A percentile compares a stretch with the other conserved stretches of the same genome.
Evolutionary conservation across 2,797 vertebrate genomes (phyloP).

Genomic region (Eulemur albifrons): DNA sequence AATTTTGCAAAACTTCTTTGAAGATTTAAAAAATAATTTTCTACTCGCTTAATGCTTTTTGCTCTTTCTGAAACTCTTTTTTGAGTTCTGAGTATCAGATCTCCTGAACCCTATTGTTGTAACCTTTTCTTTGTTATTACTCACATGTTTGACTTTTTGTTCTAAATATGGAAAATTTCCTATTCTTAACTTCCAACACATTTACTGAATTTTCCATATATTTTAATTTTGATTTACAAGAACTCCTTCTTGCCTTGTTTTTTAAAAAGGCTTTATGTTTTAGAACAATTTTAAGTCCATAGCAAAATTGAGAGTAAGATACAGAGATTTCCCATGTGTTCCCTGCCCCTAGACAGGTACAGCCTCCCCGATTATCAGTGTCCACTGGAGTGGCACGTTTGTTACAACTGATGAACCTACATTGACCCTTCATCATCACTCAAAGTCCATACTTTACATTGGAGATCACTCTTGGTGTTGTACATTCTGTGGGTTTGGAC

Average conservation of each 20-base stretch:
- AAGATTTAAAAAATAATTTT: not conserved
- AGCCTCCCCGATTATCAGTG: not conserved
- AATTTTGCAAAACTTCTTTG: not conserved
- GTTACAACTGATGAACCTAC: not conserved
- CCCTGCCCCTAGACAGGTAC: not conserved
- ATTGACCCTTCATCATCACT: too few species aligned
- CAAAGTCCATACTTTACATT: not conserved
- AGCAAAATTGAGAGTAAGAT: not conserved
- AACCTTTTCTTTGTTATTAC: not conserved
- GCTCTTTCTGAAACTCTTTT: not conserved
- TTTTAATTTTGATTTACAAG: not conserved
- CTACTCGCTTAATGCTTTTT: not conserved
- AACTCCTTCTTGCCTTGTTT: not conserved
- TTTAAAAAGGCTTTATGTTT: not conserved
- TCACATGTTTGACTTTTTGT: not conserved
- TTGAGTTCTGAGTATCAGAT: not conserved
- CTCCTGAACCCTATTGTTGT: not conserved
- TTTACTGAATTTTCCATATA: not conserved
- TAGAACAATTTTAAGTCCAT: not conserved
- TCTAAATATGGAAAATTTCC: not conserved
- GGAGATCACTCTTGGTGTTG: too few species aligned
- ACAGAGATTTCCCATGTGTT: not conserved
- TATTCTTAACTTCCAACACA: not conserved
- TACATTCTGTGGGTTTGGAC: too few species aligned
- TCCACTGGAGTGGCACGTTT: not conserved